Percentiles rank a stretch among this genome's conserved stretches.
Evolutionary conservation across 2,113 vertebrate species (phyloP).

Genomic region (Acrocephalus arundinaceus): DNA sequence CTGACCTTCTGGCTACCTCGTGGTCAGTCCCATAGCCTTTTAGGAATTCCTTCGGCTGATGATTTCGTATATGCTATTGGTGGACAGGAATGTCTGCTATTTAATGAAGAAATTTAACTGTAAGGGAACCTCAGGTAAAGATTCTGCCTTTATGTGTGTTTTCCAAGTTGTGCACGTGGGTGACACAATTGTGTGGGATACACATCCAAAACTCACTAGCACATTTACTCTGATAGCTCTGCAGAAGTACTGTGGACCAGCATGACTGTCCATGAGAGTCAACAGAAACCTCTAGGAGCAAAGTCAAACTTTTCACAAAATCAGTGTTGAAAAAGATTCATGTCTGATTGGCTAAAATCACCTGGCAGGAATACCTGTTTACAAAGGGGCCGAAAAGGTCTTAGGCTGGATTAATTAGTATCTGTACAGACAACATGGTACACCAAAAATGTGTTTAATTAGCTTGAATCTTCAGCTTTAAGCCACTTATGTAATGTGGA

Average conservation of each 20-base stretch:
- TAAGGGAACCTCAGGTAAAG: not conserved
- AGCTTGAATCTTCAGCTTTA: not conserved
- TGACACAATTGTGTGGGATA: not conserved
- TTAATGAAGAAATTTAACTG: not conserved
- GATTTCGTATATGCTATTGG: not conserved
- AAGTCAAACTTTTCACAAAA: constrained; percentile 1
- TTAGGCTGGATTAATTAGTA: not conserved
- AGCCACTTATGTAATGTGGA: not conserved
- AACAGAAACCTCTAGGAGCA: not conserved
- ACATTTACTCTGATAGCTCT: not conserved
- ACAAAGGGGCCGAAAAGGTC: not conserved
- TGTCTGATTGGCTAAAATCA: not conserved
- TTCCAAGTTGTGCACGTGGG: not conserved
- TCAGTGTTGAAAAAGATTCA: not conserved
- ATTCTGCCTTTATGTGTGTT: not conserved
- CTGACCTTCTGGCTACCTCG: not conserved
- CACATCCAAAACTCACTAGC: not conserved
- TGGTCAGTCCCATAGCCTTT: not conserved
- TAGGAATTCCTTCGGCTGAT: not conserved
- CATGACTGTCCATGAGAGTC: not conserved
- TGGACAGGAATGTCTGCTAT: not conserved
- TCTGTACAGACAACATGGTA: rapidly evolving
- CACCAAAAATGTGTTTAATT: not conserved
- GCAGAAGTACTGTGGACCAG: not conserved
- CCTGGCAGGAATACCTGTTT: not conserved